Evolutionary conservation across 2,888 invertebrate genomes (phyloP).

Genomic region (Eupeodes latifasciatus): DNA sequence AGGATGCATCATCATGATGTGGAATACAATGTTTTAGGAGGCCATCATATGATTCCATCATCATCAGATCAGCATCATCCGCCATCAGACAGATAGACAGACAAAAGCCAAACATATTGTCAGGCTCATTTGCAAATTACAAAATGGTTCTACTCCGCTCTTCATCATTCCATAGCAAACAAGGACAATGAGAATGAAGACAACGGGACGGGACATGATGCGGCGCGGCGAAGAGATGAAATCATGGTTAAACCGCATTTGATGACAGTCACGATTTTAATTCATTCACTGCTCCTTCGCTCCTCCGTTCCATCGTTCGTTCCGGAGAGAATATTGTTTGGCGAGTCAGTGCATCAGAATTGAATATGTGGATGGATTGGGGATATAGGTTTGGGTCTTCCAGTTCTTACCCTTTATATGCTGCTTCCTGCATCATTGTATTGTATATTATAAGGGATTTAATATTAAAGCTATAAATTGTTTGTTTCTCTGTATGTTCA

Average conservation of each 20-base stretch:
- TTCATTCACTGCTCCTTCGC: slow-evolving; percentile 23
- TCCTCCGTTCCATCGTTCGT: too few species aligned
- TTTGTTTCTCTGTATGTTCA: neutral
- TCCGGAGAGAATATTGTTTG: neutral
- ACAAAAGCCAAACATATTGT: slow-evolving; percentile 62
- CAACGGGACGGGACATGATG: too few species aligned
- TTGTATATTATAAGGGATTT: slow-evolving; percentile 17
- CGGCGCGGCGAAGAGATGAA: neutral
- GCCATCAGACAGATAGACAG: slow-evolving; percentile 51
- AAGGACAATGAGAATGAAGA: too few species aligned
- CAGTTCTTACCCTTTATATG: neutral
- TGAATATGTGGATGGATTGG: slow-evolving; percentile 12
- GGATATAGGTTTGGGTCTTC: neutral
- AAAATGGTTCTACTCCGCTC: slow-evolving; percentile 60
- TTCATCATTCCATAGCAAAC: slow-evolving; percentile 1
- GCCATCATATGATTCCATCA: slow-evolving; percentile 42
- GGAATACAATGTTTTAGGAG: slow-evolving; percentile 45
- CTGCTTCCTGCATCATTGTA: too few species aligned
- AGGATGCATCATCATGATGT: slow-evolving; percentile 41
- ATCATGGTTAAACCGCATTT: slow-evolving; percentile 45
- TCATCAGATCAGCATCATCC: slow-evolving; percentile 26
- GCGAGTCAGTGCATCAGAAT: slow-evolving; percentile 29
- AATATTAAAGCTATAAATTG: slow-evolving; percentile 69
- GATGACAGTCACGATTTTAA: slow-evolving; percentile 70
- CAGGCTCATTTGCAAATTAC: slow-evolving; percentile 75